Evolutionary conservation across 2,797 vertebrate genomes (phyloP).

Genomic region (Thaleichthys pacificus): DNA sequence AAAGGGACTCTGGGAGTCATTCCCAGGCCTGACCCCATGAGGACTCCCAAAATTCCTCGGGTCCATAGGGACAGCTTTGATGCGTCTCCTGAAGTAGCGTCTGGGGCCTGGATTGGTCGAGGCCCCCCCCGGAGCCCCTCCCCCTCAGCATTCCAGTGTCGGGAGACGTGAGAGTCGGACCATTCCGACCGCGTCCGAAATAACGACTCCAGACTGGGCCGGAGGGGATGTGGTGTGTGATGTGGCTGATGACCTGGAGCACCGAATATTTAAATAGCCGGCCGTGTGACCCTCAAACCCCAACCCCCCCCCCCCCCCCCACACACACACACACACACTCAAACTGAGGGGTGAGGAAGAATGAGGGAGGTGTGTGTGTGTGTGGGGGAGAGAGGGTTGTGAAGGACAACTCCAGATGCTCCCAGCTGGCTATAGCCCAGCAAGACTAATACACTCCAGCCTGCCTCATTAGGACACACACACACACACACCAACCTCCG

Average conservation of each 20-base stretch:
- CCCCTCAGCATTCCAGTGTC: conserved; percentile 45
- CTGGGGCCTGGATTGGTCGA: conserved; percentile 32
- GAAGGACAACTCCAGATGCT: conserved; percentile 73
- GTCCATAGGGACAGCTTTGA: conserved; percentile 41
- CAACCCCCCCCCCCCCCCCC: conserved; percentile 36
- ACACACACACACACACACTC: conserved; percentile 11
- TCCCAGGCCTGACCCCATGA: conserved; percentile 43
- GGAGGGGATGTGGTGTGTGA: conserved; percentile 18
- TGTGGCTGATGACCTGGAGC: conserved; percentile 18
- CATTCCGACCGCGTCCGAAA: conserved; percentile 37
- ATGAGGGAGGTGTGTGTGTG: conserved; percentile 20
- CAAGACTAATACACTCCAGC: conserved; percentile 68
- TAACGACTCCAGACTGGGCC: conserved; percentile 35
- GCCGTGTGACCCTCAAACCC: conserved; percentile 53
- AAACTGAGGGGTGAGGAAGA: conserved; percentile 43
- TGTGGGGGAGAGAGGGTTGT: conserved; percentile 30
- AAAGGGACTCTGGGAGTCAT: conserved; percentile 16
- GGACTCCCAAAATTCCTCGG: conserved; percentile 38
- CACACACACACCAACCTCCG: conserved; percentile 44
- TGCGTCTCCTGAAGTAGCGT: conserved; percentile 17
- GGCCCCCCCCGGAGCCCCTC: conserved; percentile 18
- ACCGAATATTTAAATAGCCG: conserved; percentile 59
- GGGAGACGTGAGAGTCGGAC: conserved; percentile 43
- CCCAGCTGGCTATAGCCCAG: conserved; percentile 70
- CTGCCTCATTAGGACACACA: conserved; percentile 68